Evolutionary conservation across 2,888 invertebrate genomes (phyloP), one percentile per base, ranked within the genome.

Genomic region (Eupsilia transversa): DNA sequence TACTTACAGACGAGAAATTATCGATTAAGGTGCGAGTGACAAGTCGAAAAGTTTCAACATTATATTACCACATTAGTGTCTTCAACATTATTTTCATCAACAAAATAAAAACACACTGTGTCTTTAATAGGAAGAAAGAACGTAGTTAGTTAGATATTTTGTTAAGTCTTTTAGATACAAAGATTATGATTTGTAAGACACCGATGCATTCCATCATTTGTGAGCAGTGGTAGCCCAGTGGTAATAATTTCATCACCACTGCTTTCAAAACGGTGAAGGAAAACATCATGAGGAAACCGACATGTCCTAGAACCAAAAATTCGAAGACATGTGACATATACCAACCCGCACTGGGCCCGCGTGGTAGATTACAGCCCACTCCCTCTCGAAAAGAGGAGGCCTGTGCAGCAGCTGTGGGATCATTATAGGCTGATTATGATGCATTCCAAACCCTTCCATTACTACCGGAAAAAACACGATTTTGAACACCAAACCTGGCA

Each of bases 401-500:
- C 17, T 43, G 17, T 20, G 20, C 6, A 17, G 17, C 17, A 43
- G 5, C 43, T 20, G 43, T 43, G 17, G 5, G 5, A 43, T 20
- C 6, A 17, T 43, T 43, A 20, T 20, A 6, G 1, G 43, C 43
- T 43, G 1, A 43, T 43, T 43, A 43, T 43, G 10, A 35, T 35
- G 23, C 70, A 35, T 52, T 33, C 14, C 12, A 46, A 43, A 43
- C 33, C 33, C 5, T 9, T 14, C 23, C 33, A 49, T 49, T 27
- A 27, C 38, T 9, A 27, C 56, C 41, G 38, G 17, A 43, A 69
- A 69, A 57, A 57, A n/a, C 33, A 20, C 54, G 17, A 33, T 71
- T 78, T 69, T 46, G 23, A 38, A 27, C 38, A 35, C 33, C 0
- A 38, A 78, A 57, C 17, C 33, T 3, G 33, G 27, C 56, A 38